Evolutionary conservation across 2,888 invertebrate genomes (phyloP).

Genomic region (Cecidostiba fungosa): DNA sequence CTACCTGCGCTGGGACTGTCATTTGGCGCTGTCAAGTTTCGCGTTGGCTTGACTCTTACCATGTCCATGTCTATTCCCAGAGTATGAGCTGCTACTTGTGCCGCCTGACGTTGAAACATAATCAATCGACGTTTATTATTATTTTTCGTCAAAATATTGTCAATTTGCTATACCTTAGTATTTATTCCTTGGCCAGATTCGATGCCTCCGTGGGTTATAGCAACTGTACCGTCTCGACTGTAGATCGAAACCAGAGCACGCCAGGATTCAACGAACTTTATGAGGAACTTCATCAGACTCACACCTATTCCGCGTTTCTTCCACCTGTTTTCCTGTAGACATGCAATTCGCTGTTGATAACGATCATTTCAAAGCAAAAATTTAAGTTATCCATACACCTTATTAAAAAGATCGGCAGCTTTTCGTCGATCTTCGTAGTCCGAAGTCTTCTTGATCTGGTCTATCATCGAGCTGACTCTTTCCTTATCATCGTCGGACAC

Average conservation of each 20-base stretch:
- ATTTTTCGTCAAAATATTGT: not conserved
- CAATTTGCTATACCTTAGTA: slow-evolving; percentile 55
- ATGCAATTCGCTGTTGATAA: not conserved
- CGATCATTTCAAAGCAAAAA: not conserved
- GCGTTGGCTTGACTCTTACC: slow-evolving; percentile 85
- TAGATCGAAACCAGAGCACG: slow-evolving; percentile 57
- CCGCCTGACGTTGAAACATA: slow-evolving; percentile 80
- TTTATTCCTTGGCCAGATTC: slow-evolving; percentile 64
- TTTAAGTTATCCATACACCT: slow-evolving; percentile 72
- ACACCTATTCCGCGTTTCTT: slow-evolving; percentile 86
- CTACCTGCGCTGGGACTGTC: slow-evolving; percentile 87
- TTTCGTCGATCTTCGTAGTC: slow-evolving; percentile 83
- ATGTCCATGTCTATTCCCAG: slow-evolving; percentile 87
- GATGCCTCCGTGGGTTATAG: slow-evolving; percentile 56
- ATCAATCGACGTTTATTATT: not conserved
- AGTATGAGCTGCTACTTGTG: slow-evolving; percentile 88
- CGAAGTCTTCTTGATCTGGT: slow-evolving; percentile 82
- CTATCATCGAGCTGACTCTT: slow-evolving; percentile 81
- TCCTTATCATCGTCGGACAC: slow-evolving; percentile 81
- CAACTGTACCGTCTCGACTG: slow-evolving; percentile 59
- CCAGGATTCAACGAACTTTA: not conserved
- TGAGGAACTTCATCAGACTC: slow-evolving; percentile 48
- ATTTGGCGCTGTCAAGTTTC: slow-evolving; percentile 86
- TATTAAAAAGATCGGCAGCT: slow-evolving; percentile 84
- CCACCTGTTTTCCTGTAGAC: slow-evolving; percentile 87